These are phyloP conservation scores for Scaptodrosophila latifasciaeformis DNA, from an alignment of 2,888 invertebrate species.

Conservation along the genomic window DNA sequence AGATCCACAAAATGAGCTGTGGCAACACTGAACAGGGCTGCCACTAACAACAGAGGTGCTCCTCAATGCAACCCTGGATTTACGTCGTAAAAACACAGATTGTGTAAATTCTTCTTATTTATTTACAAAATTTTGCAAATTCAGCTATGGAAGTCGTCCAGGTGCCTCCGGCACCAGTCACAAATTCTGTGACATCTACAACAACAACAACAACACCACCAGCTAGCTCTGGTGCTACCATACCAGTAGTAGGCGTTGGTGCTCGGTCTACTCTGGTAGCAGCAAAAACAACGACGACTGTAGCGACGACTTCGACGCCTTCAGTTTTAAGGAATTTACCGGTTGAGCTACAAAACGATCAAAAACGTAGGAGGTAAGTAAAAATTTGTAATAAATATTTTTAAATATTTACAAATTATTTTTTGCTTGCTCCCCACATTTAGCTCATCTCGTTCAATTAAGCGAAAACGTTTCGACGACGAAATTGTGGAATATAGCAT, in stretches of 20 bases:
- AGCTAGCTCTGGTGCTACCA: neutral
- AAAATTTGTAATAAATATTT: slow-evolving; percentile 1
- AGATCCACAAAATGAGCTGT: no score
- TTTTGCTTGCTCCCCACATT: slow-evolving; percentile 46
- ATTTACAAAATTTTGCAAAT: slow-evolving; percentile 12
- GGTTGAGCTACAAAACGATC: slow-evolving; percentile 72
- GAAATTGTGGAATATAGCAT: slow-evolving; percentile 95
- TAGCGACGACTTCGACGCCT: slow-evolving; percentile 9
- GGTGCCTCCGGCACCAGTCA: slow-evolving; percentile 2
- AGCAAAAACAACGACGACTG: neutral
- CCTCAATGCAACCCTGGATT: no score
- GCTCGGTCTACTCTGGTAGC: slow-evolving; percentile 8
- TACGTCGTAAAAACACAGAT: no score
- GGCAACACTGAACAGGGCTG: no score
- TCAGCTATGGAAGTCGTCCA: slow-evolving; percentile 33
- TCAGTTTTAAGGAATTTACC: slow-evolving; percentile 54
- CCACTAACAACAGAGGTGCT: no score
- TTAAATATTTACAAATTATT: slow-evolving; percentile 10
- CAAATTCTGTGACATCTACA: slow-evolving; percentile 5
- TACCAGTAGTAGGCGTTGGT: no score
- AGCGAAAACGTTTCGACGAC: slow-evolving; percentile 96
- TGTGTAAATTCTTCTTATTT: neutral
- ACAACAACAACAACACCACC: slow-evolving; percentile 18
- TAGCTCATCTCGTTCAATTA: slow-evolving; percentile 95
- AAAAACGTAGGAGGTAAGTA: slow-evolving; percentile 72